A percentile compares a stretch with the other conserved stretches of the same genome.
These are phyloP conservation scores for Cecidostiba fungosa DNA, from an alignment of 2,888 invertebrate genomes.

Conservation along the genomic window DNA sequence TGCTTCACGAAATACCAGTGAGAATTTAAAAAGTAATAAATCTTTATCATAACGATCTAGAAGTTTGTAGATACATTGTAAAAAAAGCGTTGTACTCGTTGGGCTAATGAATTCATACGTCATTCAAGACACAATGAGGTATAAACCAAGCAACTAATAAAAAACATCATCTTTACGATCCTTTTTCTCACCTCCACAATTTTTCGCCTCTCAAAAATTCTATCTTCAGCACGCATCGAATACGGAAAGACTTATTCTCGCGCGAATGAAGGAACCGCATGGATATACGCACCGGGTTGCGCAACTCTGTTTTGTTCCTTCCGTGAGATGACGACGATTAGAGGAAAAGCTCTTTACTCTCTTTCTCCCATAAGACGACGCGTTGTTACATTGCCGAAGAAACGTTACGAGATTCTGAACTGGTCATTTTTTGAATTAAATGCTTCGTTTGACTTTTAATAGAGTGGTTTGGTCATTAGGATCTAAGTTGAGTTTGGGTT, in stretches of 20 bases:
- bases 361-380: too few species aligned
- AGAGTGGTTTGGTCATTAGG: slow-evolving; percentile 4
- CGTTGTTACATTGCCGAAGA: slow-evolving; percentile 31
- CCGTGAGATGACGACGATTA: slow-evolving; percentile 61
- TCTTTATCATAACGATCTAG: background rate
- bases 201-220: slow-evolving; percentile 9
- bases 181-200: background rate
- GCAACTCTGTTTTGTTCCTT: slow-evolving; percentile 56
- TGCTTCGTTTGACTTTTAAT: background rate
- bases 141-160: slow-evolving; percentile 8
- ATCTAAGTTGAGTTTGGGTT: background rate
- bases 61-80: background rate
- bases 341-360: slow-evolving; percentile 47
- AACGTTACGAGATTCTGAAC: slow-evolving; percentile 40
- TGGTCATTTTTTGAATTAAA: background rate
- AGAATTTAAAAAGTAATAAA: slow-evolving; percentile 15
- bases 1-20: background rate
- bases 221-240: slow-evolving; percentile 32
- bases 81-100: background rate
- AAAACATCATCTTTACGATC: background rate
- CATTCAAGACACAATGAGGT: background rate
- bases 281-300: slow-evolving; percentile 12
- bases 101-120: background rate
- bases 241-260: slow-evolving; percentile 20
- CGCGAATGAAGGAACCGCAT: slow-evolving; percentile 15